phyloP scores from a whole-genome alignment of 2,797 vertebrate genomes.

The Rhabdomys pumilio region DNA sequence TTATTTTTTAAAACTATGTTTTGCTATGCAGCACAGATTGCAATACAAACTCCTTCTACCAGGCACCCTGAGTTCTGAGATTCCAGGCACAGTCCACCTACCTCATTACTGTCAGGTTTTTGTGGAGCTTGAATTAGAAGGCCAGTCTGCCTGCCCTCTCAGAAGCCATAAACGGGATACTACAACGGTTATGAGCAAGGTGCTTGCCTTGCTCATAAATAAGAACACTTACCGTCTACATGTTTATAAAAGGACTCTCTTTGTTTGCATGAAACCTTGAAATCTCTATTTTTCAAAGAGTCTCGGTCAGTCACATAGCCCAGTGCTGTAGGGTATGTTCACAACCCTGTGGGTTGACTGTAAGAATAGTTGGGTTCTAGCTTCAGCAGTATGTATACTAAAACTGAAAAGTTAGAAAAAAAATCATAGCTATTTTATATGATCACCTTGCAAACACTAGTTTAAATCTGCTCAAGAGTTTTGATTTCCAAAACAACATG shows the following conservation, averaged over 20 bases:
- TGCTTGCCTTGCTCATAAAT: conserved; percentile 3
- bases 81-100: neutral
- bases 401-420: neutral
- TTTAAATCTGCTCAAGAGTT: neutral
- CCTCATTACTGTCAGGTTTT: neutral
- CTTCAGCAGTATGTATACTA: neutral
- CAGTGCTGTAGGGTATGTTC: neutral
- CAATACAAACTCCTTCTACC: neutral
- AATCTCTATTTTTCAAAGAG: neutral
- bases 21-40: neutral
- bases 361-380: neutral
- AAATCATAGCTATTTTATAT: neutral
- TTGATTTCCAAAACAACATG: neutral
- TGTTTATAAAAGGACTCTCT: conserved; percentile 26
- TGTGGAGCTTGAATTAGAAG: conserved; percentile 26
- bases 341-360: neutral
- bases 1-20: neutral
- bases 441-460: neutral
- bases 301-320: neutral
- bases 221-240: neutral
- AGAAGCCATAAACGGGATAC: neutral
- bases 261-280: conserved; percentile 11
- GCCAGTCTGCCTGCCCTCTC: neutral
- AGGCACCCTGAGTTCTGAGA: neutral
- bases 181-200: neutral